phyloP scores from a whole-genome alignment of 1,140 invertebrate species.

The Maconellicoccus hirsutus region DNA sequence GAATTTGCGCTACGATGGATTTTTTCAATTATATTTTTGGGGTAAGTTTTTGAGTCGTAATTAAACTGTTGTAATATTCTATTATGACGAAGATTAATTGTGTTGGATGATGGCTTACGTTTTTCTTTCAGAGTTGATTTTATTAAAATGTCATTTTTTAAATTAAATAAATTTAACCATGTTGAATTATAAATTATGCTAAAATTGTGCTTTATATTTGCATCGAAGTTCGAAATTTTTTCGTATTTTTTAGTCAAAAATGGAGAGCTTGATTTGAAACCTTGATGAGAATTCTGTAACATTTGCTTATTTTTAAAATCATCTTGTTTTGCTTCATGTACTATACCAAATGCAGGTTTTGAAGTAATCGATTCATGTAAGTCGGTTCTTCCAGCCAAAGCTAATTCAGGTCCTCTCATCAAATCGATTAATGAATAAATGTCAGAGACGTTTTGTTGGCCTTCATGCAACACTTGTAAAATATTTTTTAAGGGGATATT shows the following conservation, averaged over 20 bases:
- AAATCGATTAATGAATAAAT: slow-evolving; percentile 40
- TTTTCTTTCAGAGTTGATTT: background rate
- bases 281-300: background rate
- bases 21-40: background rate
- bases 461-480: slow-evolving; percentile 41
- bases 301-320: background rate
- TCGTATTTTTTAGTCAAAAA: too few species aligned
- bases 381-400: slow-evolving; percentile 48
- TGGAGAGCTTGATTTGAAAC: background rate
- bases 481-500: slow-evolving; percentile 36
- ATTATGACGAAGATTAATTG: background rate
- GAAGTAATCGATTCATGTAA: slow-evolving; percentile 38
- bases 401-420: slow-evolving; percentile 49
- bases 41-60: background rate
- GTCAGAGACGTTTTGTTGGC: slow-evolving; percentile 42
- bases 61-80: background rate
- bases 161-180: background rate
- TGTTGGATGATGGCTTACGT: background rate
- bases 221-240: too few species aligned
- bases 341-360: too few species aligned
- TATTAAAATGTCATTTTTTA: background rate
- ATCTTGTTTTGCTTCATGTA: background rate
- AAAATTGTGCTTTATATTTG: background rate
- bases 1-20: background rate
- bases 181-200: background rate